Evolutionary conservation across 2,888 invertebrate species (phyloP).

Genomic region (Bembecia ichneumoniformis): DNA sequence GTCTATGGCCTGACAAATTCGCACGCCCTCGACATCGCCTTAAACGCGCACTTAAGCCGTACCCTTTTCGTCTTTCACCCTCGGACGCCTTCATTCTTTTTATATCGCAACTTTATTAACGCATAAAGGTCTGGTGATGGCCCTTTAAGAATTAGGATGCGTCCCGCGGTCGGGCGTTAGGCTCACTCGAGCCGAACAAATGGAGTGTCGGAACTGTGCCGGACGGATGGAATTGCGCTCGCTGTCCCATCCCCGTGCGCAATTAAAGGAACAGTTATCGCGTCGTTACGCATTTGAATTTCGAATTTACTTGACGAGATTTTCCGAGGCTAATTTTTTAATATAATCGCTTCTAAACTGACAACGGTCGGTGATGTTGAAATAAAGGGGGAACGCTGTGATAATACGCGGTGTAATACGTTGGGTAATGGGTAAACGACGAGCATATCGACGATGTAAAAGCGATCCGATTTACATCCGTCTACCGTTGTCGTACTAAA

Average conservation of each 20-base stretch:
- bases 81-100: conserved; percentile 69
- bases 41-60: conserved; percentile 69
- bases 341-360: not conserved
- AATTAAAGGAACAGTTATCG: conserved; percentile 57
- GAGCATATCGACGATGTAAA: conserved; percentile 54
- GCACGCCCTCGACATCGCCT: conserved; percentile 67
- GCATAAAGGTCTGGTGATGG: conserved; percentile 71
- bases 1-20: conserved; percentile 65
- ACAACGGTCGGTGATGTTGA: not conserved
- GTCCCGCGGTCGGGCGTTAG: conserved; percentile 51
- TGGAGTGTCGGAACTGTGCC: conserved; percentile 51
- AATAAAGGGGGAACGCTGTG: conserved; percentile 18
- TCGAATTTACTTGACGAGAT: not conserved
- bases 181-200: conserved; percentile 60
- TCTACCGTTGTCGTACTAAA: conserved; percentile 65
- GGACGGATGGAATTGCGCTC: conserved; percentile 21
- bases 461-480: conserved; percentile 68
- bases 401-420: conserved; percentile 61
- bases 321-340: conserved; percentile 1
- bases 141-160: conserved; percentile 71
- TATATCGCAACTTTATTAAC: conserved; percentile 73
- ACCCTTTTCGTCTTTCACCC: conserved; percentile 67
- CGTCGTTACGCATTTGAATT: conserved; percentile 53
- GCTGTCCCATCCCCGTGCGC: conserved; percentile 43
- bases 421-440: conserved; percentile 48